Percentiles rank a stretch among this genome's conserved stretches.
Evolutionary conservation across 2,888 invertebrate genomes (phyloP).

Genomic region (Elgonia sp.): DNA sequence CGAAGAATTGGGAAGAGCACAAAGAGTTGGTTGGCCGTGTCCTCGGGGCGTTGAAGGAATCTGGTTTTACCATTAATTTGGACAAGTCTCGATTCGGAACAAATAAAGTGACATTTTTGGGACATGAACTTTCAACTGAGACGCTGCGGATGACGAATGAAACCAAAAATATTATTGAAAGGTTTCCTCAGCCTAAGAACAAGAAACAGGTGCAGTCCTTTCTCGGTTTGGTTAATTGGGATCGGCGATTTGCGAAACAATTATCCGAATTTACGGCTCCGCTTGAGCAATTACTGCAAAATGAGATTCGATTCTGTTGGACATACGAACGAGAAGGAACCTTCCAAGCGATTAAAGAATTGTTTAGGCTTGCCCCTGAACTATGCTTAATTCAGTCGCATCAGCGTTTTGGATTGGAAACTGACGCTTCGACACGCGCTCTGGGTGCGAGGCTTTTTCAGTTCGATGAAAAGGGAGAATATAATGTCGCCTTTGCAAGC

Average conservation of each 20-base stretch:
- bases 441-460: too few species aligned
- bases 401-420: background rate
- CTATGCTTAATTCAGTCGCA: background rate
- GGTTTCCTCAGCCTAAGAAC: background rate
- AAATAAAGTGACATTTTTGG: too few species aligned
- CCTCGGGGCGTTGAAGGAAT: background rate
- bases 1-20: constrained; percentile 1
- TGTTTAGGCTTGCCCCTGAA: background rate
- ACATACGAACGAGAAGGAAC: background rate
- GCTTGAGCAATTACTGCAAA: background rate
- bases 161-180: background rate
- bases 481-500: too few species aligned
- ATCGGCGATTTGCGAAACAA: background rate
- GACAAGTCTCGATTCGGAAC: constrained; percentile 15
- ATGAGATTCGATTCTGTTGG: background rate
- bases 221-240: constrained; percentile 25
- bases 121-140: background rate
- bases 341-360: background rate
- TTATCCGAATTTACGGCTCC: background rate
- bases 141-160: constrained; percentile 5
- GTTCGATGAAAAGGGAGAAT: too few species aligned
- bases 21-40: background rate
- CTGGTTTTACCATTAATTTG: background rate
- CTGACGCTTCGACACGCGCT: background rate
- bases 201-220: constrained; percentile 14